Evolutionary conservation across 2,797 vertebrate genomes (phyloP).

Genomic region (Enteromius paludinosus): DNA sequence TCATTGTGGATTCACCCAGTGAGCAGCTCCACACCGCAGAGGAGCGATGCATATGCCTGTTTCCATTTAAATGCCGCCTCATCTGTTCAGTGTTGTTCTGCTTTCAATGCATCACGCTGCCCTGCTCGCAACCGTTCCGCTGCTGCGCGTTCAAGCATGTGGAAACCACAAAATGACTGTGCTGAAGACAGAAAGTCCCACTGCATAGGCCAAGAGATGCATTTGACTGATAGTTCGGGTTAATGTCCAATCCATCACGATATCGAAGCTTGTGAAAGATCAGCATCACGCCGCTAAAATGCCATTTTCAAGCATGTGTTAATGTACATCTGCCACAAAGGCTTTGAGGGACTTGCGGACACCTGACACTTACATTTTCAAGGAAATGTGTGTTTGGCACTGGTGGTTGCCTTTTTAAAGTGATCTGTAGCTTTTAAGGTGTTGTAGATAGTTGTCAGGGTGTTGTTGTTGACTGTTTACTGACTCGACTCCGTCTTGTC

Average conservation of each 20-base stretch:
- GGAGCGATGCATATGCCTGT: neutral
- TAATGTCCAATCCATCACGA: neutral
- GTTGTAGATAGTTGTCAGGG: neutral
- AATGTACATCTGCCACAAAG: neutral
- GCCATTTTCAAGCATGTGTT: too few species aligned
- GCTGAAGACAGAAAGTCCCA: neutral
- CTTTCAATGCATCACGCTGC: constrained; percentile 9
- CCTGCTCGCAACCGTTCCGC: neutral
- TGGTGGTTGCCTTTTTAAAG: neutral
- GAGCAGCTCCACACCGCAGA: neutral
- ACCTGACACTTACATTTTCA: neutral
- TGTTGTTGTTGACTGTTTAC: neutral
- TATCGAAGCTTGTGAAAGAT: neutral
- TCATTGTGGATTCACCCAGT: neutral
- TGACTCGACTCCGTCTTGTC: neutral
- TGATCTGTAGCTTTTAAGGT: neutral
- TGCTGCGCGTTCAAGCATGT: neutral
- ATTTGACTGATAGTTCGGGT: neutral
- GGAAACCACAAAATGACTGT: constrained; percentile 39
- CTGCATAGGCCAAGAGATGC: neutral
- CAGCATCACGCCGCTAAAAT: neutral
- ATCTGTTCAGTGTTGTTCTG: neutral
- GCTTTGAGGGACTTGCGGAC: neutral
- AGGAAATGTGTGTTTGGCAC: too few species aligned
- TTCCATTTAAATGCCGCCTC: neutral